A percentile compares a stretch with the other conserved stretches of the same genome.
phyloP scores from a whole-genome alignment of 2,888 invertebrate genomes.

The Leucoptera coffeella region DNA sequence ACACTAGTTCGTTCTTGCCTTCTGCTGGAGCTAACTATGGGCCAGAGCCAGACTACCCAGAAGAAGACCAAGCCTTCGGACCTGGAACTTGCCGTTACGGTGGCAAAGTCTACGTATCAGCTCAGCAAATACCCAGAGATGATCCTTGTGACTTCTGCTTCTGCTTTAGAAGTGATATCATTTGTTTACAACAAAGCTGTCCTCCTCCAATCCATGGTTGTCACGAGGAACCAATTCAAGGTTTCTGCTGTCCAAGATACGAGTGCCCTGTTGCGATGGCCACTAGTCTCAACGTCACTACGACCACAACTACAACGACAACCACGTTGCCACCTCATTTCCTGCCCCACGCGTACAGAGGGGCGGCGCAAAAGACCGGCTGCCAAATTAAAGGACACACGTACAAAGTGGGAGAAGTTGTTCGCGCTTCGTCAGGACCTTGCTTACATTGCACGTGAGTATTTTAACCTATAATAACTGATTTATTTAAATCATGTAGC shows the following conservation, averaged over 20 bases:
- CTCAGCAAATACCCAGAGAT: conserved; percentile 90
- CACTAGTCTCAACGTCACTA: conserved; percentile 72
- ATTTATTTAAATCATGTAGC: too few relatives aligned
- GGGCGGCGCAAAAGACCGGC: conserved; percentile 67
- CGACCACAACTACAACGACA: conserved; percentile 83
- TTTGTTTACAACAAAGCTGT: conserved; percentile 91
- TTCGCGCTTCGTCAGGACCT: conserved; percentile 82
- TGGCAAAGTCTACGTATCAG: conserved; percentile 88
- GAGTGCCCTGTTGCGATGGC: conserved; percentile 90
- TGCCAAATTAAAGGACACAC: conserved; percentile 82
- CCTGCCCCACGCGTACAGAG: conserved; percentile 71
- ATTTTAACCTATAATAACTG: conserved; percentile 1
- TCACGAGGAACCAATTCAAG: conserved; percentile 86
- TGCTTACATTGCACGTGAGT: conserved; percentile 94
- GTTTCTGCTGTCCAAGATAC: conserved; percentile 92
- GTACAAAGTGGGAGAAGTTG: conserved; percentile 80
- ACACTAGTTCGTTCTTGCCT: conserved; percentile 19
- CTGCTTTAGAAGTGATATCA: conserved; percentile 94
- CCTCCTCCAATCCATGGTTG: conserved; percentile 90
- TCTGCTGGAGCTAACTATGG: conserved; percentile 37
- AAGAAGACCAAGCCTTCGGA: conserved; percentile 74
- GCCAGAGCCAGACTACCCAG: conserved; percentile 63
- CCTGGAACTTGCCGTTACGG: conserved; percentile 90
- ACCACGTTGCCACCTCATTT: conserved; percentile 81
- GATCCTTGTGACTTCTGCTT: conserved; percentile 96